A percentile compares a stretch with the other conserved stretches of the same genome.
These are phyloP conservation scores for Eurosta solidaginis DNA, from an alignment of 1,140 invertebrate genomes.

Conservation along the genomic window DNA sequence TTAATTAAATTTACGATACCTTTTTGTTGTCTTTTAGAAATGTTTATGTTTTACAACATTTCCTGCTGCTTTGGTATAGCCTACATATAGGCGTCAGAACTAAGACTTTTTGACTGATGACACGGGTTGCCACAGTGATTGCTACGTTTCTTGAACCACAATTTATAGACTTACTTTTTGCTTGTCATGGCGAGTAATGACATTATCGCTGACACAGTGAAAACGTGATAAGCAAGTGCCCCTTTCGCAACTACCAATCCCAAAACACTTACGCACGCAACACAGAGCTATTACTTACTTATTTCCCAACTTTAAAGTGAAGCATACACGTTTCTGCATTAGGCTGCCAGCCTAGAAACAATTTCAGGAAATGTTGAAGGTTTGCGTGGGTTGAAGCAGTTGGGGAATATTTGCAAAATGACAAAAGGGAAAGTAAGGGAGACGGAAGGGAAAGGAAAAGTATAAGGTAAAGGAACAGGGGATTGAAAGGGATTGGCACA, in stretches of 20 bases:
- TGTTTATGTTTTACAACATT: neutral
- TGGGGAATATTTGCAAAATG: no score
- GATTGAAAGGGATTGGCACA: no score
- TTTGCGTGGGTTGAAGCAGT: no score
- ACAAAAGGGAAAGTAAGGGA: no score
- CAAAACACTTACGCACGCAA: neutral
- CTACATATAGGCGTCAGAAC: neutral
- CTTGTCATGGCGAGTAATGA: constrained; percentile 9
- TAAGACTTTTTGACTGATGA: neutral
- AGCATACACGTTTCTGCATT: no score
- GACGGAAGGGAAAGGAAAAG: no score
- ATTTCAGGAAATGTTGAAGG: no score
- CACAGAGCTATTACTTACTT: neutral
- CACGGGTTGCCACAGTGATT: neutral
- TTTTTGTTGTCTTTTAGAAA: neutral
- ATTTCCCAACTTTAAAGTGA: no score
- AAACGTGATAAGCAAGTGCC: neutral
- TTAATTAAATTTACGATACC: neutral
- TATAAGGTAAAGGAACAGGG: no score
- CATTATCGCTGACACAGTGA: neutral
- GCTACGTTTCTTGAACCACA: neutral
- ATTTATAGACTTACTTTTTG: constrained; percentile 9
- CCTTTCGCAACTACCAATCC: neutral
- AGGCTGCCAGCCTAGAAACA: no score
- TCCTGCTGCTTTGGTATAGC: no score